Evolutionary conservation across 2,888 invertebrate genomes (phyloP).

Genomic region (Hyposoter didymator): DNA sequence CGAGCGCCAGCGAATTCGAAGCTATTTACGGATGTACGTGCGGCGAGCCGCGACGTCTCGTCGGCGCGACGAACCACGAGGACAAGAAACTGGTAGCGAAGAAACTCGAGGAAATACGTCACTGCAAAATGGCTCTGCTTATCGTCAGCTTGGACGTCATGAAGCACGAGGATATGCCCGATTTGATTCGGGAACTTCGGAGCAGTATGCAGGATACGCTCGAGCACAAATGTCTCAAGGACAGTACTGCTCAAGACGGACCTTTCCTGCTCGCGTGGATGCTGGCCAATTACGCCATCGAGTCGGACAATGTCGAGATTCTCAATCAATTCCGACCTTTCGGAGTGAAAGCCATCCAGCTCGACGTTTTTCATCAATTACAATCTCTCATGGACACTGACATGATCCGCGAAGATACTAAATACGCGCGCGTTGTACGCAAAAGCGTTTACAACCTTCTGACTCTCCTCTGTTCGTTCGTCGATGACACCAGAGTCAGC

Average conservation of each 20-base stretch:
- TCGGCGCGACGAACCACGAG: constrained; percentile 80
- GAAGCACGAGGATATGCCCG: constrained; percentile 77
- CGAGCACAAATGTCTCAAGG: constrained; percentile 81
- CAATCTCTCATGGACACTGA: constrained; percentile 79
- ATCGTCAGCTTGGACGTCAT: constrained; percentile 79
- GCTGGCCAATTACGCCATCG: constrained; percentile 81
- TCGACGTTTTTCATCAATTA: constrained; percentile 81
- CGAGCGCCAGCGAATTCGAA: constrained; percentile 76
- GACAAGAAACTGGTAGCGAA: constrained; percentile 79
- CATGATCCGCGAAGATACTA: constrained; percentile 81
- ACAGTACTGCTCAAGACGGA: constrained; percentile 79
- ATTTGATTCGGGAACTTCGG: constrained; percentile 78
- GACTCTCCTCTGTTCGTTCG: constrained; percentile 78
- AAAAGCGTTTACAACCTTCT: constrained; percentile 81
- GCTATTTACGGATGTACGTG: constrained; percentile 80
- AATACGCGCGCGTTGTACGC: constrained; percentile 79
- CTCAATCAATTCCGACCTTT: constrained; percentile 79
- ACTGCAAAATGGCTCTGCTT: constrained; percentile 80
- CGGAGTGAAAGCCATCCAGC: constrained; percentile 81
- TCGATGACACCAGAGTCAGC: constrained; percentile 80
- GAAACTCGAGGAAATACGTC: constrained; percentile 81
- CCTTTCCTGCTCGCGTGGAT: constrained; percentile 83
- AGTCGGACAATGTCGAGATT: constrained; percentile 78
- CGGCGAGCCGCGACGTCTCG: constrained; percentile 81
- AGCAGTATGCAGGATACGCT: constrained; percentile 79